Evolutionary conservation across 2,888 invertebrate species (phyloP).

Genomic region (Exephanes ischioxanthus): DNA sequence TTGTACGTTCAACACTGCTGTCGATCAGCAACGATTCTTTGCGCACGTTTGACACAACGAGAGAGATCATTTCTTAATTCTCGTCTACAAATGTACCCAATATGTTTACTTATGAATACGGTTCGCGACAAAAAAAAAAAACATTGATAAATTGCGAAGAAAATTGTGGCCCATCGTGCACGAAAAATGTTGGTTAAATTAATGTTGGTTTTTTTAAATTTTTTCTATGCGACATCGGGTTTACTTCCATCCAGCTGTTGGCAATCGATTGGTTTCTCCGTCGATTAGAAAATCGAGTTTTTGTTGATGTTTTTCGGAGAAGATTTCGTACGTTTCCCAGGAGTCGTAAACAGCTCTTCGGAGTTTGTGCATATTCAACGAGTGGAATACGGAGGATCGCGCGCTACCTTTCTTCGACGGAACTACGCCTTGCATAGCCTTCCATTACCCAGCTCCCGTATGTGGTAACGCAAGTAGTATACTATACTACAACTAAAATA

Average conservation of each 20-base stretch:
- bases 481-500: constrained; percentile 20
- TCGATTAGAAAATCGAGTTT: constrained; percentile 66
- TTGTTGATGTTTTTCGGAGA: constrained; percentile 63
- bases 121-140: too few relatives aligned
- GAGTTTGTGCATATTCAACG: constrained; percentile 8
- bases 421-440: constrained; percentile 61
- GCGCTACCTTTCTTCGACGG: constrained; percentile 65
- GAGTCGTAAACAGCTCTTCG: not conserved
- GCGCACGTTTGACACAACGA: too few relatives aligned
- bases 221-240: not conserved
- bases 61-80: too few relatives aligned
- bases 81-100: too few relatives aligned
- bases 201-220: not conserved
- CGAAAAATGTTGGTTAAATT: too few relatives aligned
- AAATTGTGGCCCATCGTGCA: too few relatives aligned
- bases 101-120: too few relatives aligned
- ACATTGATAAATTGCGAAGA: too few relatives aligned
- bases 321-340: constrained; percentile 64
- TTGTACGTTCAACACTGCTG: too few relatives aligned
- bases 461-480: constrained; percentile 53
- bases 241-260: not conserved
- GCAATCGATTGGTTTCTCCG: constrained; percentile 47
- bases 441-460: constrained; percentile 53
- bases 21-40: too few relatives aligned
- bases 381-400: constrained; percentile 21